phyloP scores from a whole-genome alignment of 2,113 vertebrate species.

The Dissostichus mawsoni region DNA sequence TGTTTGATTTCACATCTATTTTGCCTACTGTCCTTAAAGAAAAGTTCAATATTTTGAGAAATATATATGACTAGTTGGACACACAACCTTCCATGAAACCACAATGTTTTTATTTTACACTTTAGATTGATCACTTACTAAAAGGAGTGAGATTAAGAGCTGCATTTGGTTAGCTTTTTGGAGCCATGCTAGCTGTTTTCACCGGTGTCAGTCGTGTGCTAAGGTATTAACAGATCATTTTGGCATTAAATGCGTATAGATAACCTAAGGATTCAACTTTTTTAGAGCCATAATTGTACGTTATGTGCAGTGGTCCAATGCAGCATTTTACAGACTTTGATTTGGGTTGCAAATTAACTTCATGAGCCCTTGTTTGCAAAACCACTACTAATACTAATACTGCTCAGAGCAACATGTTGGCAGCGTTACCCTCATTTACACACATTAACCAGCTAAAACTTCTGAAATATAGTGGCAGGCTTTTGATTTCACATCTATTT shows the following conservation, averaged over 20 bases:
- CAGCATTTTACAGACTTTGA: too few relatives aligned
- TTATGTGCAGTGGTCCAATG: too few relatives aligned
- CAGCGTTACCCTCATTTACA: slow-evolving; percentile 4
- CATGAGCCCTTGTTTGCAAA: too few relatives aligned
- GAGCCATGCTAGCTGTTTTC: neutral
- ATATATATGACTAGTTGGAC: neutral
- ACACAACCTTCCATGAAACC: neutral
- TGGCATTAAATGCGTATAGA: too few relatives aligned
- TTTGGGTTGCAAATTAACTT: too few relatives aligned
- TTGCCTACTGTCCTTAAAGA: neutral
- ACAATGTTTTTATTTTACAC: neutral
- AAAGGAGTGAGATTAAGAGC: neutral
- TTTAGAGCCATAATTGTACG: too few relatives aligned
- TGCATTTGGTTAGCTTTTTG: neutral
- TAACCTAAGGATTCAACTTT: too few relatives aligned
- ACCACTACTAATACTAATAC: neutral
- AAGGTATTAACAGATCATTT: too few relatives aligned
- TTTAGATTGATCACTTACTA: slow-evolving; percentile 1
- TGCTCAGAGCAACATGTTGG: slow-evolving; percentile 12
- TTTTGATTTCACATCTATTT: slow-evolving; percentile 10
- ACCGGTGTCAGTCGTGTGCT: too few relatives aligned
- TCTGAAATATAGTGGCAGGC: neutral
- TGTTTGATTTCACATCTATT: slow-evolving; percentile 2
- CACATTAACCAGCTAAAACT: neutral
- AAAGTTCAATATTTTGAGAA: neutral